A percentile compares a stretch with the other conserved stretches of the same genome.
Conservation (phyloP, 2,113 vertebrate genomes). For the Apteryx mantelli region DNA sequence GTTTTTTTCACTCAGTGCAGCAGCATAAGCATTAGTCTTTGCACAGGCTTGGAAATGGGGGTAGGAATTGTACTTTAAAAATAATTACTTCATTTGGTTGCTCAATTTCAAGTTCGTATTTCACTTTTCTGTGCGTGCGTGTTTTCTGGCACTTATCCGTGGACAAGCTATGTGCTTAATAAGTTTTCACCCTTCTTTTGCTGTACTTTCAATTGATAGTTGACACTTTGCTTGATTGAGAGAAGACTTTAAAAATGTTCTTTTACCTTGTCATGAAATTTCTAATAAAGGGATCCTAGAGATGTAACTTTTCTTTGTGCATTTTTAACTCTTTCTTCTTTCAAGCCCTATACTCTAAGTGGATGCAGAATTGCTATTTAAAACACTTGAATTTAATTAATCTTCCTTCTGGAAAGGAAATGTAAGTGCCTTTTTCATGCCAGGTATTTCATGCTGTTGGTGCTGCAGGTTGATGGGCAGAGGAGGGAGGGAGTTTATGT, state of each 20-base stretch:
- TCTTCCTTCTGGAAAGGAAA: neutral
- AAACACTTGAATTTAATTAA: neutral
- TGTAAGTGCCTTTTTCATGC: neutral
- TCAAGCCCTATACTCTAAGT: neutral
- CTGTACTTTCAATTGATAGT: constrained; percentile 51
- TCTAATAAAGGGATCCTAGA: constrained; percentile 27
- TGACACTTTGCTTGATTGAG: constrained; percentile 54
- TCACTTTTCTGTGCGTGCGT: neutral
- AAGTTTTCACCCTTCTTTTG: constrained; percentile 52
- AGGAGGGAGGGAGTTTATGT: neutral
- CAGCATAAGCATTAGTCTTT: constrained; percentile 46
- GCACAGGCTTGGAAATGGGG: neutral
- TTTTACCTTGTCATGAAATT: constrained; percentile 24
- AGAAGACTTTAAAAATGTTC: constrained; percentile 27
- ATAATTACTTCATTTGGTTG: constrained; percentile 19
- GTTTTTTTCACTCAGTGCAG: constrained; percentile 21
- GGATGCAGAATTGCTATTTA: neutral
- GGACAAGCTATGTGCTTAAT: constrained; percentile 44
- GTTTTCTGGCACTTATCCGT: constrained; percentile 11
- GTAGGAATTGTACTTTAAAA: neutral
- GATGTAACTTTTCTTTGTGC: neutral
- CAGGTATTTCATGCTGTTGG: neutral
- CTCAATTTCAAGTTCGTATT: constrained; percentile 50
- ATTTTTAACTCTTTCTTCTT: neutral
- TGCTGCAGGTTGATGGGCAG: neutral